Evolutionary conservation across 1,140 invertebrate genomes (phyloP), one percentile per base, ranked within the genome.

Genomic region (Mesaphorura yosii): DNA sequence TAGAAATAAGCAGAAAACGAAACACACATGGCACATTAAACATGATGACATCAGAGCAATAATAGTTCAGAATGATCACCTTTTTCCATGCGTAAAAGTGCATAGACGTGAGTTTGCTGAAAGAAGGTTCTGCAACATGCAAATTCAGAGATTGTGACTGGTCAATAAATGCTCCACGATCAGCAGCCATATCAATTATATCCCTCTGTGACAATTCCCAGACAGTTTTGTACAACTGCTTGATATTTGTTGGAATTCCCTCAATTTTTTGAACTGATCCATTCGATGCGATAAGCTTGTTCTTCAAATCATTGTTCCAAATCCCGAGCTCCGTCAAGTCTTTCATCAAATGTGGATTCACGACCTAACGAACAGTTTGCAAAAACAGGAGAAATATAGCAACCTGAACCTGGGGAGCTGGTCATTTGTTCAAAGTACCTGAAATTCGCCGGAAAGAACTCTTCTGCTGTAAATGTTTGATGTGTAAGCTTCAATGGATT

Each of bases 61-160:
- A n/a, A 52, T 23, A 51, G 20, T 62, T 55, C 61, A 46, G 25
- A 38, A 25, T 22, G 34, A 50, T 20, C 72, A 83, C 91, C 69
- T 83, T 76, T 75, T 89, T 86, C 95, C 95, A 99, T 0, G 86
- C 89, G 71, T 92, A 90, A 70, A 98, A 98, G 70, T 99, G 95
- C 80, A 98, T 97, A 6, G 93, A 97, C 1, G 89, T 92, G 20
- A 97, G 72, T 68, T 93, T 94, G 2, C 84, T 87, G 69, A 88
- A 90, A 64, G 84, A 91, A 4, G 95, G 89, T 66, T 91, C 82
- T 7, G 88, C 91, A 48, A 99, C 89, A 66, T 98, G 90, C 58
- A 98, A 82, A 68, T 98, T 98, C 52, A 98, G 77, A 0, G 90
- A 95, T 69, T 98, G 95, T 59, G 89, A 95, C 71, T 99, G 96